phyloP scores from a whole-genome alignment of 2,797 vertebrate genomes.

The Pangasius larnaudii region DNA sequence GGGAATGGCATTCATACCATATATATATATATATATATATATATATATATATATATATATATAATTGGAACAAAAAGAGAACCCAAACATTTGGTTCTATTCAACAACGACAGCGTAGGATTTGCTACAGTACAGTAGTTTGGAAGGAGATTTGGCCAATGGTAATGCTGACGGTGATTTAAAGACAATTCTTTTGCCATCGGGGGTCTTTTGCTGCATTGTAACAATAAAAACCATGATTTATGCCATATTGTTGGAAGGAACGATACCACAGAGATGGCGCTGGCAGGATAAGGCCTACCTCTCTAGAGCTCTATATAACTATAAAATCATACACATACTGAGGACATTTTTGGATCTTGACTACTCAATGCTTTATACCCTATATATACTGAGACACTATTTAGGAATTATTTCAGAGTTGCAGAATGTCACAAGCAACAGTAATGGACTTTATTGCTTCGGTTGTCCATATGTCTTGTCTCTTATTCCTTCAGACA shows the following conservation, averaged over 20 bases:
- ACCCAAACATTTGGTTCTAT: conserved; percentile 78
- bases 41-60: neutral
- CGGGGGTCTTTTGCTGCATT: conserved; percentile 67
- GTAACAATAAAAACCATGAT: conserved; percentile 69
- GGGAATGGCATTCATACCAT: conserved; percentile 74
- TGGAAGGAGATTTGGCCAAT: conserved; percentile 62
- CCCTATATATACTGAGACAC: neutral
- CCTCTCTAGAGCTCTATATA: conserved; percentile 38
- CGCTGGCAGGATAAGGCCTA: conserved; percentile 47
- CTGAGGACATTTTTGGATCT: conserved; percentile 28
- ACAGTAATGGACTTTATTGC: neutral
- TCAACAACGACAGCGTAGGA: conserved; percentile 66
- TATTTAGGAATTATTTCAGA: conserved; percentile 23
- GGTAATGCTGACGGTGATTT: conserved; percentile 71
- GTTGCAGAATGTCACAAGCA: neutral
- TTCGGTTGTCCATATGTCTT: neutral
- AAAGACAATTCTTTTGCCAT: conserved; percentile 69
- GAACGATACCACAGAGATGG: conserved; percentile 52
- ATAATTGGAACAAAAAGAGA: conserved; percentile 75
- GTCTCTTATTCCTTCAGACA: neutral
- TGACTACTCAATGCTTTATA: conserved; percentile 30
- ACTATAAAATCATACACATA: conserved; percentile 39
- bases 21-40: neutral
- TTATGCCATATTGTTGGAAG: conserved; percentile 63
- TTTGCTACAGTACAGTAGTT: conserved; percentile 59